A percentile compares a stretch with the other conserved stretches of the same genome.
These are phyloP conservation scores for Neodiprion lecontei DNA, from an alignment of 1,140 invertebrate genomes.

Conservation along the genomic window DNA sequence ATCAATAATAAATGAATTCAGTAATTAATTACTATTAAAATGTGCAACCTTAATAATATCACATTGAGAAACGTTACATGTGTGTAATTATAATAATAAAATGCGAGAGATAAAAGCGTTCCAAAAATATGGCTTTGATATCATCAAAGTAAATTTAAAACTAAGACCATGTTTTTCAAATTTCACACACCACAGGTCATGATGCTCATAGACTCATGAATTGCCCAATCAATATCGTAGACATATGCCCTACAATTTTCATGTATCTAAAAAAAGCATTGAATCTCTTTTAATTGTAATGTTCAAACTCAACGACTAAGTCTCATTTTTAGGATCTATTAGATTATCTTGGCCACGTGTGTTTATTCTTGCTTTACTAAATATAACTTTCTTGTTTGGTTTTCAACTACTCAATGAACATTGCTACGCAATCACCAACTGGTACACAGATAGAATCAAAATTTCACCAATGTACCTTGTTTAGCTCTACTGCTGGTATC, in stretches of 20 bases:
- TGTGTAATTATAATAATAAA: not conserved
- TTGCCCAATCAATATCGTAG: not conserved
- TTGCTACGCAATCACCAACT: too few species aligned
- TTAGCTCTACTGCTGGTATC: not conserved
- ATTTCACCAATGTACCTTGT: not conserved
- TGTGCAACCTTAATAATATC: constrained; percentile 9
- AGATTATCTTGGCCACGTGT: too few species aligned
- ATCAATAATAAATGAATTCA: constrained; percentile 7
- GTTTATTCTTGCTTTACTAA: too few species aligned
- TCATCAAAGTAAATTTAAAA: not conserved
- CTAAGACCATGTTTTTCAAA: not conserved
- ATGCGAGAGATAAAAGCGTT: constrained; percentile 15
- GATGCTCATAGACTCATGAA: not conserved
- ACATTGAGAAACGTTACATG: not conserved
- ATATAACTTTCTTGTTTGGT: too few species aligned
- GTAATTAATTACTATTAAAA: constrained; percentile 6
- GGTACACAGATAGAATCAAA: too few species aligned
- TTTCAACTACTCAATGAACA: too few species aligned
- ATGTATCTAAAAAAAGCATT: constrained; percentile 7
- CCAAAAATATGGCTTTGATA: constrained; percentile 16
- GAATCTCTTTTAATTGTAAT: not conserved
- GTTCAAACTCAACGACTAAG: not conserved
- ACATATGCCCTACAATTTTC: constrained; percentile 9
- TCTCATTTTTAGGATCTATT: too few species aligned
- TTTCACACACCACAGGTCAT: not conserved